A percentile compares a stretch with the other conserved stretches of the same genome.
phyloP scores from a whole-genome alignment of 2,113 vertebrate genomes.

The Genyomyrus donnyi region DNA sequence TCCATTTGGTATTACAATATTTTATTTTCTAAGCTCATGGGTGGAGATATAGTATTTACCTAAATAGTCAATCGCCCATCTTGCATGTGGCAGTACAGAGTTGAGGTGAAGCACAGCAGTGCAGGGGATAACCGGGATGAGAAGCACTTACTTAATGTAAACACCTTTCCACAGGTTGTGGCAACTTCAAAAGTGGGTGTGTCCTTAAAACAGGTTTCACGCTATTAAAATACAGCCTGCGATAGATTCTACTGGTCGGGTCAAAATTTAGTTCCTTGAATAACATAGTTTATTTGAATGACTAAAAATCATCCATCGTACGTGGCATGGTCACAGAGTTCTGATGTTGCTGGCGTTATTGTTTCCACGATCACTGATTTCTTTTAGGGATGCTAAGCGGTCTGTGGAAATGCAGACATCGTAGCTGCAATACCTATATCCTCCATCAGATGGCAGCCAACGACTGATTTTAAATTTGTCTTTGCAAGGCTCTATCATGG shows the following conservation, averaged over 20 bases:
- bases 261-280: background rate
- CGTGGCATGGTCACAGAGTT: background rate
- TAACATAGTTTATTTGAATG: background rate
- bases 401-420: background rate
- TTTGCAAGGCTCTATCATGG: background rate
- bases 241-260: background rate
- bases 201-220: background rate
- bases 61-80: background rate
- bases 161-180: background rate
- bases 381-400: background rate
- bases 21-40: background rate
- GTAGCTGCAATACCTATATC: background rate
- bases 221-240: background rate
- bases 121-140: background rate
- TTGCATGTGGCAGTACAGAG: background rate
- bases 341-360: background rate
- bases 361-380: background rate
- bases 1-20: background rate
- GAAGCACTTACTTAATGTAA: background rate
- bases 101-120: background rate
- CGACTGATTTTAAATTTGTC: background rate
- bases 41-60: background rate
- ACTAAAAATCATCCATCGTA: background rate
- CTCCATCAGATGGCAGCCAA: background rate
- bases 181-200: background rate